These are phyloP conservation scores for Gymnothorax javanicus DNA, from an alignment of 2,797 vertebrate genomes.

Conservation along the genomic window DNA sequence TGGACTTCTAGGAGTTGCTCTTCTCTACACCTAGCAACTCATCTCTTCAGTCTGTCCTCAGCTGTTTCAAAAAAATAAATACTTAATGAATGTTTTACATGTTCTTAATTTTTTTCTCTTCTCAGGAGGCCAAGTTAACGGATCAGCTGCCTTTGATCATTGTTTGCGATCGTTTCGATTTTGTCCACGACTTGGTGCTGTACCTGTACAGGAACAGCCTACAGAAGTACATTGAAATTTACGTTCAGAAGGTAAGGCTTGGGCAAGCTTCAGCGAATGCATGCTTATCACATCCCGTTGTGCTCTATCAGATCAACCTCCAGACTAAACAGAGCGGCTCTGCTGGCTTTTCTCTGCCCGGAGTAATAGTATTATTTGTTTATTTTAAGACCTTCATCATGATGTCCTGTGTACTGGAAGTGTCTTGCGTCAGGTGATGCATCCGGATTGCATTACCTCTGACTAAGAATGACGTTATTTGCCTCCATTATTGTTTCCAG, in stretches of 20 bases:
- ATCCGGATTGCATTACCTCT: background rate
- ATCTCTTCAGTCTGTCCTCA: no score
- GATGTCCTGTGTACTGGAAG: background rate
- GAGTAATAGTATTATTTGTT: background rate
- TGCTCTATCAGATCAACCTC: background rate
- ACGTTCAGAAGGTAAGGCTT: conserved; percentile 91
- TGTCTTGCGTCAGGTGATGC: background rate
- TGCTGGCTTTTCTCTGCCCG: background rate
- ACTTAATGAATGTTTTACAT: background rate
- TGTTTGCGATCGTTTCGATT: conserved; percentile 97
- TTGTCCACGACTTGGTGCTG: conserved; percentile 96
- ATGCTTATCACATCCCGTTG: background rate
- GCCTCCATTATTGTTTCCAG: background rate
- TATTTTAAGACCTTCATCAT: background rate
- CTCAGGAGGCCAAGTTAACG: conserved; percentile 97
- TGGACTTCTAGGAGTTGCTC: no score
- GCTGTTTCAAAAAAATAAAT: no score
- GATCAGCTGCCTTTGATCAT: conserved; percentile 98
- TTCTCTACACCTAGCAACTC: no score
- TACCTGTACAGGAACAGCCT: conserved; percentile 98
- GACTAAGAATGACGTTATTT: background rate
- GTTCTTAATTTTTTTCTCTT: background rate
- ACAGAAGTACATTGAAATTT: conserved; percentile 99
- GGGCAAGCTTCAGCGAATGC: background rate
- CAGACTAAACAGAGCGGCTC: background rate